Conservation (phyloP, 2,888 invertebrate genomes). For the Dione vanillae region DNA sequence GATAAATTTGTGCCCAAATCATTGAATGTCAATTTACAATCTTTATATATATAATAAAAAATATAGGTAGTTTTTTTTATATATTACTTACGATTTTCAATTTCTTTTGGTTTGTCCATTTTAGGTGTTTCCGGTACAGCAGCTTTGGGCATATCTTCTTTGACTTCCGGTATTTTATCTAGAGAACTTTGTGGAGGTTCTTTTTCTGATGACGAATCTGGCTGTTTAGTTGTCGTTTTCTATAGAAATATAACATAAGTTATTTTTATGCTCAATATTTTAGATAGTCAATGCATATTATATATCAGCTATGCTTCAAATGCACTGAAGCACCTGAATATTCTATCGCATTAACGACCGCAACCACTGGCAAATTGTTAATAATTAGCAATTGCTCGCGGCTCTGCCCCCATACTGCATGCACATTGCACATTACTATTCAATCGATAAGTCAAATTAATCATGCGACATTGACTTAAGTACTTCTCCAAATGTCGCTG, state of each 20-base stretch:
- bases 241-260: conserved; percentile 51
- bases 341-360: conserved; percentile 29
- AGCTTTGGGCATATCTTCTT: conserved; percentile 64
- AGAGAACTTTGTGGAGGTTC: conserved; percentile 64
- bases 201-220: conserved; percentile 74
- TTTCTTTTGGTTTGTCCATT: conserved; percentile 71
- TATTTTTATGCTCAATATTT: not conserved
- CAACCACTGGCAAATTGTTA: conserved; percentile 30
- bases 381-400: conserved; percentile 29
- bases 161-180: conserved; percentile 67
- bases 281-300: conserved; percentile 4
- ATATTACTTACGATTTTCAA: conserved; percentile 55
- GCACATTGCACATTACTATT: conserved; percentile 10
- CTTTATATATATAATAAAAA: too few species aligned
- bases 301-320: conserved; percentile 6
- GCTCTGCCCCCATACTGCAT: conserved; percentile 15
- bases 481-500: conserved; percentile 2
- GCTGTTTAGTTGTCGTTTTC: conserved; percentile 76
- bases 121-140: conserved; percentile 64
- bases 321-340: conserved; percentile 25
- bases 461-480: conserved; percentile 6
- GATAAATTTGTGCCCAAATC: not conserved
- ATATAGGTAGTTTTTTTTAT: not conserved
- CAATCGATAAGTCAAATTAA: conserved; percentile 21
- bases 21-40: too few species aligned